Evolutionary conservation across 2,888 invertebrate genomes (phyloP).

Genomic region (Keiferia lycopersicella): DNA sequence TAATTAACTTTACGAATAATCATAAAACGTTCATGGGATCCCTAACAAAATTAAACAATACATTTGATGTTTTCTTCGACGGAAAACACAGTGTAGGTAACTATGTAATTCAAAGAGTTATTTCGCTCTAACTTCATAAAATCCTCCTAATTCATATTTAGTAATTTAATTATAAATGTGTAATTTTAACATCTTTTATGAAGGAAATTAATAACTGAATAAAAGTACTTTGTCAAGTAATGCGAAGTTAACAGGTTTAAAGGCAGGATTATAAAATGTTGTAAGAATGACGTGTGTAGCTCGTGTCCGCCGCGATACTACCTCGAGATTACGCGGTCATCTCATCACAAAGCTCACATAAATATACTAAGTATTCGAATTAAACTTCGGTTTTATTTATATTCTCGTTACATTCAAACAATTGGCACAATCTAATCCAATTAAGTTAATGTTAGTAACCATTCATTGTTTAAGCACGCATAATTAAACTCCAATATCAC

Average conservation of each 20-base stretch:
- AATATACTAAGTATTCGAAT: background rate
- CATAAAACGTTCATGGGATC: background rate
- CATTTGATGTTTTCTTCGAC: background rate
- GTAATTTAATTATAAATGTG: conserved; percentile 10
- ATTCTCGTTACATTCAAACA: background rate
- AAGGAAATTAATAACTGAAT: background rate
- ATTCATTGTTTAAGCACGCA: too few species aligned
- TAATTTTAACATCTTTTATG: conserved; percentile 6
- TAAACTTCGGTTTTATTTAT: background rate
- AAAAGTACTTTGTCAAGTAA: background rate
- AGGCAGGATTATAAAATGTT: background rate
- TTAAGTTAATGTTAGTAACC: too few species aligned
- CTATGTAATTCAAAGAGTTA: background rate
- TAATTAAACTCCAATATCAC: too few species aligned
- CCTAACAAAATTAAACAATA: background rate
- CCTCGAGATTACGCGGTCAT: background rate
- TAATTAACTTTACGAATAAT: background rate
- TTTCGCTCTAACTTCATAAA: conserved; percentile 3
- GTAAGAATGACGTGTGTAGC: background rate
- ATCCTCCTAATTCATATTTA: conserved; percentile 9
- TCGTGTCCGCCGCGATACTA: background rate
- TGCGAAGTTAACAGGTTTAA: background rate
- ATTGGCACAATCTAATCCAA: too few species aligned
- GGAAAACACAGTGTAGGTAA: background rate
- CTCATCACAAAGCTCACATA: background rate